Evolutionary conservation across 2,888 invertebrate genomes (phyloP), one percentile per base, ranked within the genome.

Genomic region (Polyploca ridens): DNA sequence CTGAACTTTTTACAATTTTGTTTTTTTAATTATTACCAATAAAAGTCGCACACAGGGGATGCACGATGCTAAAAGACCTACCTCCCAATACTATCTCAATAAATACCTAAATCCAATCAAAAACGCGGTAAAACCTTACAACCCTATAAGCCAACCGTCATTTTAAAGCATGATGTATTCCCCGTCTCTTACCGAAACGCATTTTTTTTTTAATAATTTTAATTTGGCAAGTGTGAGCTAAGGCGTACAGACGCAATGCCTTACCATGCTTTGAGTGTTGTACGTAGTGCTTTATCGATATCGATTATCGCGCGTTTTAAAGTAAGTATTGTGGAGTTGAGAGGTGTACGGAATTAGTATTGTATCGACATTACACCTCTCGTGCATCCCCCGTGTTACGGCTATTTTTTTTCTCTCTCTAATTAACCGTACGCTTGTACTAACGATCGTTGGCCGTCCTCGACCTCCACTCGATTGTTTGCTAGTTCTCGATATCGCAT

Each of bases 351-450:
- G 86, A 83, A 66, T 72, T 65, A 71, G 70, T 73, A 41, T 61
- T 63, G 64, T 70, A 66, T 69, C 69, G 69, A 68, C 67, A 71
- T 73, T 74, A 82, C 74, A 78, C 84, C 82, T 86, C 86, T 90
- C 93, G 94, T 94, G 94, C 94, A 93, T 93, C 94, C 93, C 93
- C 93, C 87, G 90, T 90, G 88, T 88, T 85, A 83, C 82, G 82
- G 83, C 81, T 82, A 79, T 81, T 80, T 79, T 77, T 38, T 72
- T 81, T 82, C 80, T 78, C 82, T 79, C 78, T 77, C 68, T 63
- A 64, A 73, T 75, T 92, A 91, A 92, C 90, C 90, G 91, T 91
- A 90, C 90, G 93, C 93, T 93, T 93, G 81, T 90, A 92, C 91
- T 93, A 93, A 93, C 88, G 88, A 82, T 70, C 70, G 87, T 83